phyloP scores from a whole-genome alignment of 1,140 invertebrate genomes.

The Lanistes nyassanus region DNA sequence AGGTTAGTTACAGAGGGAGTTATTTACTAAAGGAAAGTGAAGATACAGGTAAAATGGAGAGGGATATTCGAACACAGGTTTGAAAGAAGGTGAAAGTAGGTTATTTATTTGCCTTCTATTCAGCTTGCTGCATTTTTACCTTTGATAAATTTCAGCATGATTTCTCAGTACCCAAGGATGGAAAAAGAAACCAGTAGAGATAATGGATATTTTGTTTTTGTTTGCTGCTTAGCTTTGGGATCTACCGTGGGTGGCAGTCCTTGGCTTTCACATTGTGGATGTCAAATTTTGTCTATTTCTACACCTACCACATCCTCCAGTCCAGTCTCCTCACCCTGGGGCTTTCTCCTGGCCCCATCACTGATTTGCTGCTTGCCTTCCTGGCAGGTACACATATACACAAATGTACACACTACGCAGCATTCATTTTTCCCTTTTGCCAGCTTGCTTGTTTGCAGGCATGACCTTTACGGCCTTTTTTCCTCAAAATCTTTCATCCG shows the following conservation, averaged over 20 bases:
- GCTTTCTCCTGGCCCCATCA: conserved; percentile 71
- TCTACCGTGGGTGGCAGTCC: conserved; percentile 86
- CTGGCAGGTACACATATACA: conserved; percentile 73
- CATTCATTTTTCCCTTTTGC: neutral
- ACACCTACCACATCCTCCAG: conserved; percentile 87
- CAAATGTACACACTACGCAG: neutral
- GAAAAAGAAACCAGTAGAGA: neutral
- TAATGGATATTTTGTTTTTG: neutral
- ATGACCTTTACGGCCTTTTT: too few relatives aligned
- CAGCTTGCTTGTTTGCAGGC: neutral
- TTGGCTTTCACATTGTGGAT: conserved; percentile 85
- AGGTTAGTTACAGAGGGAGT: too few relatives aligned
- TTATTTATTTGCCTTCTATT: too few relatives aligned
- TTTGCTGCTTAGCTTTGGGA: conserved; percentile 66
- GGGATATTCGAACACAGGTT: too few relatives aligned
- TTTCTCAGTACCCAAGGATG: too few relatives aligned
- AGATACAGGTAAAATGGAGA: too few relatives aligned
- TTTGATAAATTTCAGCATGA: too few relatives aligned
- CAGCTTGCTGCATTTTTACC: too few relatives aligned
- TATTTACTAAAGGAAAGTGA: too few relatives aligned
- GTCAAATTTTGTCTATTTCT: conserved; percentile 95
- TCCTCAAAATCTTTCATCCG: too few relatives aligned
- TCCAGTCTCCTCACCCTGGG: conserved; percentile 42
- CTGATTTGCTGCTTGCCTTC: conserved; percentile 80
- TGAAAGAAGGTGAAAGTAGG: too few relatives aligned